Base-by-base conservation (phyloP, 2,797 vertebrate species). In the Sebastes steindachneri region DNA sequence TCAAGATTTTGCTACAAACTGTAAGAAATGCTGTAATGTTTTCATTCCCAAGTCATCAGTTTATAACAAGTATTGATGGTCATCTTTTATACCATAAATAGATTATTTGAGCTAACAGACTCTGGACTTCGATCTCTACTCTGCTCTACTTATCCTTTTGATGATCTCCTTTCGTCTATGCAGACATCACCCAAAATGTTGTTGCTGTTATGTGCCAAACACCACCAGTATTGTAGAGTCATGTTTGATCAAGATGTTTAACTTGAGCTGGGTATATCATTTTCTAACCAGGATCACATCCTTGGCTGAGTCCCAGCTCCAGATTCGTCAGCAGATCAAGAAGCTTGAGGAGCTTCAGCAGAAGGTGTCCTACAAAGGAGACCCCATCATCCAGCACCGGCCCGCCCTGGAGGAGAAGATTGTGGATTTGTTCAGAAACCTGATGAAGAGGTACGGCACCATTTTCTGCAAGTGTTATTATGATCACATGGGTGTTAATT, bases 271-370 rank as follows among this genome's bases (percentile, higher is more conserved):
- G 21, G 12, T 66, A 4, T 54, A 9, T 54, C 0, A 21, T 72
- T 66, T 60, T 58, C 23, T n/a, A 15, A 68, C 73, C 90, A 99
- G 99, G 99, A 98, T 99, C 91, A 99, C 99, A 0, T 99, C 98
- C 29, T 93, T 99, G 80, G 99, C 99, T 0, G 99, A 99, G 95
- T 99, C 99, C 0, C 98, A 99, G 92, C 96, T 99, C 54, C 99
- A 99, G 95, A 99, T 98, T 21, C 97, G 98, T 29, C 98, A 99
- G 88, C 99, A 99, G 93, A 99, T 99, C 89, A 99, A 99, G 95
- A 99, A 99, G 82, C 90, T 99, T 80, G 99, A 99, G 92, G 99
- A 99, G 73, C 93, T 99, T 79, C 99, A 99, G 88, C 99, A 99
- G 91, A 99, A 99, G 73, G 99, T 99, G 5, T 99, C 98, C 29